Evolutionary conservation across 2,797 vertebrate species (phyloP), one percentile per base, ranked within the genome.

Genomic region (Gila robusta): DNA sequence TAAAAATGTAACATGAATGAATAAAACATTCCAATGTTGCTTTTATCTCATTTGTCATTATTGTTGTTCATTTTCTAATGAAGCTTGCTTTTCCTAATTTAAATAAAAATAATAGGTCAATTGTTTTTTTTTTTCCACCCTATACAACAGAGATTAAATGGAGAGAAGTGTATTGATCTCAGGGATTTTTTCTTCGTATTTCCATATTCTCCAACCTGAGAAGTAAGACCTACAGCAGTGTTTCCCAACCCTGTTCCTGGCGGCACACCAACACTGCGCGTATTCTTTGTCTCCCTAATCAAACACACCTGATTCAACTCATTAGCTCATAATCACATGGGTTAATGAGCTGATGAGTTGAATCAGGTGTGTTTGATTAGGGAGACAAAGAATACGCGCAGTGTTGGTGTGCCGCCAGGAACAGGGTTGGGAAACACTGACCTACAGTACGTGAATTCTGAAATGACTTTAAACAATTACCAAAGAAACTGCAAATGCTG

Each of bases 1-100:
- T 92, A 94, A 93, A 93, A 93, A 92, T 85, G 64, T 90, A 91
- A 90, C 93, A 92, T 86, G 70, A 90, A 91, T 88, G 67, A 90
- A 91, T 90, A 90, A 90, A 89, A 90, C 74, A 80, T 84, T 81
- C 81, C 52, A 49, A 72, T 88, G 89, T 90, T 90, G 81, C 85
- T 90, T 89, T 86, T 78, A 81, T 82, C 23, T 59, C 54, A 52
- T 83, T 32, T 79, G 52, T 74, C 86, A 59, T 79, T 81, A 47
- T 39, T 71, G 59, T 70, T 49, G 26, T 26, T 12, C 1, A 10
- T 72, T 66, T 80, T 17, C 17, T 52, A 32, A 44, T n/a, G 23
- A 28, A n/a, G 26, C 3, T 62, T 32, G 2, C 5, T 73, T 81
- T 59, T 14, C 23, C 41, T 3, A 16, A 41, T 56, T 59, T 7